Evolutionary conservation across 1,140 invertebrate genomes (phyloP), one percentile per base, ranked within the genome.

Genomic region (Hirudo medicinalis): DNA sequence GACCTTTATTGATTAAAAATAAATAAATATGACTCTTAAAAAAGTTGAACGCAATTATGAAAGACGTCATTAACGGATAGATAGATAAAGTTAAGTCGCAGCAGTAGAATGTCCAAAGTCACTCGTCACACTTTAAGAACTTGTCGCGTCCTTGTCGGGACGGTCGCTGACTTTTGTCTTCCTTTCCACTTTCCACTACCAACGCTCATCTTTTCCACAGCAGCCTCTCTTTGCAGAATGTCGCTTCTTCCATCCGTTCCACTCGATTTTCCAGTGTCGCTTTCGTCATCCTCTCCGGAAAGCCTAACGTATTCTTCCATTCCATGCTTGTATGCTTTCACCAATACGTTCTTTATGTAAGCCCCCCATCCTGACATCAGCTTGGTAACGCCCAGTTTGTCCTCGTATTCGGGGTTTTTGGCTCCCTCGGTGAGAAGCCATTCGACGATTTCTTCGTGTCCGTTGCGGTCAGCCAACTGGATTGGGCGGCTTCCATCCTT

Each of bases 391-490:
- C 67, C 67, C 20, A 54, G 55, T 22, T 25, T 29, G 32, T 49
- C 55, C n/a, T 66, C 69, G 68, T 70, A 70, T 27, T 29, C 27
- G n/a, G 40, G 43, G 20, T 54, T 15, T 29, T 54, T 57, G 27
- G 60, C 73, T 22, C 70, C 69, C 36, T 54, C 27, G 13, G 13
- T 22, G 0, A 74, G 57, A 19, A 74, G n/a, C 57, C 57, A 63
- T 17, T 71, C 70, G 17, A 74, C 70, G 70, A 74, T 74, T n/a
- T 74, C 73, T 5, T 71, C 60, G 49, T 74, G 73, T 67, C 73
- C 73, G 67, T 74, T 74, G 63, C 63, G 70, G 11, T 74, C 63
- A 63, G 73, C 73, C 29, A 74, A 53, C 63, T 71, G 63, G 22
- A 74, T 74, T 15, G 73, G 57, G 6, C 29, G 63, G 19, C 53